Conservation (phyloP, 2,113 vertebrate genomes). For the Taurulus bubalis region DNA sequence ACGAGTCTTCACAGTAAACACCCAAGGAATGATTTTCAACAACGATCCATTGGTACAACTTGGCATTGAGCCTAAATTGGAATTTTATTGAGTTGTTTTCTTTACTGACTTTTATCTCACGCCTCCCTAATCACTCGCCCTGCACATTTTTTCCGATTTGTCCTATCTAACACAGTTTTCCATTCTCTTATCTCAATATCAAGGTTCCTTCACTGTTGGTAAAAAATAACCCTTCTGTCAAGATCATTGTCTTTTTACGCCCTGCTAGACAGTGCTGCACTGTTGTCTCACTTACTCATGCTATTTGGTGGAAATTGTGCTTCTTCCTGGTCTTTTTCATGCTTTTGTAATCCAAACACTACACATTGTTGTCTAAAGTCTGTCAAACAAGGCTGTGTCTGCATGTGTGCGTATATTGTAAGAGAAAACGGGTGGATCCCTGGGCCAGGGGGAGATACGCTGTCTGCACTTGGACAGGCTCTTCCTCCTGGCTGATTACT, state of each 20-base stretch:
- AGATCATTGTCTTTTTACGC: conserved; percentile 66
- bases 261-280: conserved; percentile 36
- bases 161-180: conserved; percentile 62
- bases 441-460: conserved; percentile 63
- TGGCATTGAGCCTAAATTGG: conserved; percentile 13
- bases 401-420: conserved; percentile 41
- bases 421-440: conserved; percentile 62
- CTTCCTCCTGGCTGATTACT: conserved; percentile 76
- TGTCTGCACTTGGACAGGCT: conserved; percentile 71
- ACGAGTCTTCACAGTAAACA: background rate
- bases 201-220: conserved; percentile 32
- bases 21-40: background rate
- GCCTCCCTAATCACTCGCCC: conserved; percentile 21
- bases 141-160: conserved; percentile 46
- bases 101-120: conserved; percentile 50
- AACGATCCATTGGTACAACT: background rate
- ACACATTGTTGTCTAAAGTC: conserved; percentile 37
- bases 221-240: conserved; percentile 72
- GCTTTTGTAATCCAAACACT: conserved; percentile 47
- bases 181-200: conserved; percentile 69
- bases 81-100: conserved; percentile 42
- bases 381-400: conserved; percentile 7
- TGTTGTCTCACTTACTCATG: conserved; percentile 37
- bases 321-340: conserved; percentile 50
- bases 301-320: background rate